Conservation (phyloP, 1,140 invertebrate genomes). For the Papilio xuthus region DNA sequence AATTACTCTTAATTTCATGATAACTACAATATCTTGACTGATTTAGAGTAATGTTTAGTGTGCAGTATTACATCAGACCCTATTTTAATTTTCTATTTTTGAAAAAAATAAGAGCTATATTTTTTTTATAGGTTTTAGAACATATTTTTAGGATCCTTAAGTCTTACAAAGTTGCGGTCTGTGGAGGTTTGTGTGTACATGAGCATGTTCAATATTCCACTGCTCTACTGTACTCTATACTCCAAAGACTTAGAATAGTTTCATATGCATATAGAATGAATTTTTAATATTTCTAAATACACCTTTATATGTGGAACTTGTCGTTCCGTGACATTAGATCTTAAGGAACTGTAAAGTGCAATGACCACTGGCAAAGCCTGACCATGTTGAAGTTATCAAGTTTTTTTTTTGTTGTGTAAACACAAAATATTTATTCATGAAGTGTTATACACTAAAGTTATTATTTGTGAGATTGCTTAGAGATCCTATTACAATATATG, state of each 20-base stretch:
- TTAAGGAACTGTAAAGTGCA: constrained; percentile 70
- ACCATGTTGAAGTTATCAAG: constrained; percentile 63
- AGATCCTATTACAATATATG: constrained; percentile 39
- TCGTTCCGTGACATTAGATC: constrained; percentile 57
- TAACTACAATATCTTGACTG: constrained; percentile 70
- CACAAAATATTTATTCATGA: constrained; percentile 69
- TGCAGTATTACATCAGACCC: constrained; percentile 76
- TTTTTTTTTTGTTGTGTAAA: constrained; percentile 58
- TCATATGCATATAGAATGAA: constrained; percentile 54
- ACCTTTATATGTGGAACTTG: constrained; percentile 53
- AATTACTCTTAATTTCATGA: constrained; percentile 67
- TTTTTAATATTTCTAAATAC: constrained; percentile 61
- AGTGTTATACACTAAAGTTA: constrained; percentile 68
- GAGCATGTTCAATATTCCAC: constrained; percentile 63
- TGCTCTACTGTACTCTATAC: constrained; percentile 59
- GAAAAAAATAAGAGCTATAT: constrained; percentile 69
- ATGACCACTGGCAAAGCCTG: constrained; percentile 73
- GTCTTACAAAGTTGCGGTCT: constrained; percentile 55
- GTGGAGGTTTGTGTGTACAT: constrained; percentile 53
- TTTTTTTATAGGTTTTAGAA: constrained; percentile 75
- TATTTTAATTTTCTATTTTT: constrained; percentile 77
- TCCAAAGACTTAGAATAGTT: constrained; percentile 64
- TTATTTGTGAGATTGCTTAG: constrained; percentile 57
- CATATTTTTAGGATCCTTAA: constrained; percentile 58
- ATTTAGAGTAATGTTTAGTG: constrained; percentile 73